Evolutionary conservation across 2,888 invertebrate species (phyloP).

Genomic region (Lydus trimaculatus): DNA sequence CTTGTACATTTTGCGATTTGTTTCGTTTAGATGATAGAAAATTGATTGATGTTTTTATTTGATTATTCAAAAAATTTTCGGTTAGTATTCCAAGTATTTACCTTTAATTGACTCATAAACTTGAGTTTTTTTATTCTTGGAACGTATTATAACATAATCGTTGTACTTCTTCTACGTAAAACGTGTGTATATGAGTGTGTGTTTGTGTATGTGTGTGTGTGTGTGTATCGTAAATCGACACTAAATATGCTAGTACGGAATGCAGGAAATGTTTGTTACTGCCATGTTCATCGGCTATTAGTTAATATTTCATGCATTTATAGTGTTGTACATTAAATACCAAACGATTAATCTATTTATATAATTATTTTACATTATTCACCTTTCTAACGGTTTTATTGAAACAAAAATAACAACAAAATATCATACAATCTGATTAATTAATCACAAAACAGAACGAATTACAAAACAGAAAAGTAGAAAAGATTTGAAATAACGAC

Average conservation of each 20-base stretch:
- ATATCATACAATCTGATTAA: neutral
- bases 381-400: slow-evolving; percentile 8
- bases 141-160: neutral
- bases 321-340: neutral
- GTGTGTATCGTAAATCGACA: slow-evolving; percentile 28
- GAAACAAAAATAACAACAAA: neutral
- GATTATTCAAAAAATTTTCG: no score
- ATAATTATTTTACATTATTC: slow-evolving; percentile 17
- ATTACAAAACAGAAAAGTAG: neutral
- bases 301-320: slow-evolving; percentile 18
- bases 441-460: neutral
- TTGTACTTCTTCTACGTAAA: neutral
- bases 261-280: slow-evolving; percentile 32
- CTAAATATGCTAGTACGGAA: slow-evolving; percentile 30
- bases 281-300: slow-evolving; percentile 22
- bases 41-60: no score
- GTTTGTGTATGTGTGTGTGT: neutral
- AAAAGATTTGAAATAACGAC: neutral
- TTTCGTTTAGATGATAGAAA: no score
- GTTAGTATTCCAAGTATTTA: slow-evolving; percentile 17
- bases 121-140: neutral
- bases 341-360: slow-evolving; percentile 10
- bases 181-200: neutral
- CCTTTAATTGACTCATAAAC: neutral
- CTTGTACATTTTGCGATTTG: no score